These are phyloP conservation scores for Spodoptera exigua DNA, from an alignment of 2,888 invertebrate genomes.

Conservation along the genomic window DNA sequence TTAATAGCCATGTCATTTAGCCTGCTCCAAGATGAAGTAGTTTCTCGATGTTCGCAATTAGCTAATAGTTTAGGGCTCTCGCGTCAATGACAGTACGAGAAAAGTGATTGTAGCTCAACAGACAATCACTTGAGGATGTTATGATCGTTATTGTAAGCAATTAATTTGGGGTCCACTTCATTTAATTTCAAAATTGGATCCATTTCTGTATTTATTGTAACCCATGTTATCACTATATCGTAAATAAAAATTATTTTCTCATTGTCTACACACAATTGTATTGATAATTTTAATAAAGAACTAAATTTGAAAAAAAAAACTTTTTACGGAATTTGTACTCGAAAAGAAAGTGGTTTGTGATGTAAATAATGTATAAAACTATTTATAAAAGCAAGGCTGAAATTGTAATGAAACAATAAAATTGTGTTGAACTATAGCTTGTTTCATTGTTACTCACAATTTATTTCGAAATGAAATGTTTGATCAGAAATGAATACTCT, in stretches of 20 bases:
- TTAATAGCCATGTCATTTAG: constrained; percentile 96
- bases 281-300: constrained; percentile 61
- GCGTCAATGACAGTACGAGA: constrained; percentile 89
- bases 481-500: no score
- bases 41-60: constrained; percentile 92
- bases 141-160: constrained; percentile 84
- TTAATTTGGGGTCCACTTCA: constrained; percentile 63
- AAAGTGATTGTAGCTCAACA: constrained; percentile 85
- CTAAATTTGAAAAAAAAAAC: constrained; percentile 67
- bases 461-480: no score
- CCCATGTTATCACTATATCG: constrained; percentile 68
- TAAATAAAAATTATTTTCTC: constrained; percentile 77
- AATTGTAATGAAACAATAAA: constrained; percentile 88
- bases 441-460: constrained; percentile 47
- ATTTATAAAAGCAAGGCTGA: constrained; percentile 89
- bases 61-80: constrained; percentile 92
- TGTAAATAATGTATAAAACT: constrained; percentile 87
- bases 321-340: constrained; percentile 87
- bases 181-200: constrained; percentile 65
- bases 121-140: constrained; percentile 85
- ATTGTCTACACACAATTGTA: constrained; percentile 69
- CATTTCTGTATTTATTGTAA: constrained; percentile 68
- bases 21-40: constrained; percentile 94
- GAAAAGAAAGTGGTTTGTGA: constrained; percentile 75
- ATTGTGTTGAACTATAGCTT: constrained; percentile 82